Evolutionary conservation across 2,113 vertebrate genomes (phyloP).

Genomic region (Anoura caudifer): DNA sequence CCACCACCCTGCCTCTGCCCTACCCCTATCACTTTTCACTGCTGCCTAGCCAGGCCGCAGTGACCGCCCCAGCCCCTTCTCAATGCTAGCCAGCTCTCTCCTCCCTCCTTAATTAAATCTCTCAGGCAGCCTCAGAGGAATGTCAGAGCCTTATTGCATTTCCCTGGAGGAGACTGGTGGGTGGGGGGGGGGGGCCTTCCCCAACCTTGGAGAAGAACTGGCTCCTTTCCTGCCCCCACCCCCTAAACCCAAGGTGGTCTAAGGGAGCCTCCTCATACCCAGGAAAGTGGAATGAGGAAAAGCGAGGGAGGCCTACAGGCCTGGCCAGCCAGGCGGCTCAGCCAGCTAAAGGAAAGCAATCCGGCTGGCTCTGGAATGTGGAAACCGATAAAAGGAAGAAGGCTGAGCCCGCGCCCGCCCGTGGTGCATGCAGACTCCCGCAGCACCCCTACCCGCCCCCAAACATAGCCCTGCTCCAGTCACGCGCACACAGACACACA

Average conservation of each 20-base stretch:
- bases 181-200: neutral
- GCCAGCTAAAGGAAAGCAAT: constrained; percentile 56
- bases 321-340: constrained; percentile 11
- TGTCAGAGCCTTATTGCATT: constrained; percentile 85
- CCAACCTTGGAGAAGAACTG: constrained; percentile 12
- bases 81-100: constrained; percentile 48
- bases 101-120: constrained; percentile 90
- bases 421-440: neutral
- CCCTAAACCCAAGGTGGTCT: constrained; percentile 41
- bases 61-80: neutral
- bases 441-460: constrained; percentile 34
- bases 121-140: constrained; percentile 90
- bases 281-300: constrained; percentile 79
- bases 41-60: neutral
- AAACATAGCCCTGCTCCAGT: constrained; percentile 40
- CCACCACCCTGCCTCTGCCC: neutral
- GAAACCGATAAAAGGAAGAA: constrained; percentile 72
- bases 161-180: constrained; percentile 46
- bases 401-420: constrained; percentile 6
- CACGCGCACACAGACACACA: constrained; percentile 8
- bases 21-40: neutral
- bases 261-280: constrained; percentile 54
- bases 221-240: neutral
- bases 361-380: constrained; percentile 75
- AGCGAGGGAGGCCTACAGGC: constrained; percentile 73